Conservation (phyloP, 2,797 vertebrate genomes). For the Crenuchus spilurus region DNA sequence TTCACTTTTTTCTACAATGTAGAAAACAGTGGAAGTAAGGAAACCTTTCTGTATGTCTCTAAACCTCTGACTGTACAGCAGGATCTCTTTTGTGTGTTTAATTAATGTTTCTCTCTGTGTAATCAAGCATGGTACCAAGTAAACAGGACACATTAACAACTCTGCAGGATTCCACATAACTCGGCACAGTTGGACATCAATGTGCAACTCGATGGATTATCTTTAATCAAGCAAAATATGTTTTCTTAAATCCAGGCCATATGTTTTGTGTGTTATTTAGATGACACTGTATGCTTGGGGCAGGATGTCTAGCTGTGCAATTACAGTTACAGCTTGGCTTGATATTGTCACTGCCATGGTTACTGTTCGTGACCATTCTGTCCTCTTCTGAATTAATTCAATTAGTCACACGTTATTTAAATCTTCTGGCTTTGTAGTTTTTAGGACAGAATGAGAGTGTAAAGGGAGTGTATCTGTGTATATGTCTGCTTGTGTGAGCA, state of each 20-base stretch:
- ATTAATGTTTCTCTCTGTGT: not conserved
- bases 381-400: conserved; percentile 19
- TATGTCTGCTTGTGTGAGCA: not conserved
- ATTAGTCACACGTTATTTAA: conserved; percentile 30
- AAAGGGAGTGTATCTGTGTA: not conserved
- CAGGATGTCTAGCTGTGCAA: conserved; percentile 3
- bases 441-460: not conserved
- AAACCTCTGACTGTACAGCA: not conserved
- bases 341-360: conserved; percentile 15
- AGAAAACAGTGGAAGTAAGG: too few species aligned
- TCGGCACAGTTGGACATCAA: not conserved
- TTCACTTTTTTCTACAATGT: not conserved
- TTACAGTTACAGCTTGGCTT: conserved; percentile 18
- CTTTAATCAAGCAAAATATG: not conserved
- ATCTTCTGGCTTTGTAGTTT: not conserved
- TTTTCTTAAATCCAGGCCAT: conserved; percentile 1
- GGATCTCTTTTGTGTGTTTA: not conserved
- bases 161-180: not conserved
- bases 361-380: conserved; percentile 5
- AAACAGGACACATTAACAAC: not conserved
- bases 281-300: conserved; percentile 3
- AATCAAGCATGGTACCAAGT: not conserved
- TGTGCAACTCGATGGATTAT: not conserved
- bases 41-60: not conserved
- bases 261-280: conserved; percentile 2